phyloP scores from a whole-genome alignment of 1,140 invertebrate genomes.

The Drosophila oshimai region DNA sequence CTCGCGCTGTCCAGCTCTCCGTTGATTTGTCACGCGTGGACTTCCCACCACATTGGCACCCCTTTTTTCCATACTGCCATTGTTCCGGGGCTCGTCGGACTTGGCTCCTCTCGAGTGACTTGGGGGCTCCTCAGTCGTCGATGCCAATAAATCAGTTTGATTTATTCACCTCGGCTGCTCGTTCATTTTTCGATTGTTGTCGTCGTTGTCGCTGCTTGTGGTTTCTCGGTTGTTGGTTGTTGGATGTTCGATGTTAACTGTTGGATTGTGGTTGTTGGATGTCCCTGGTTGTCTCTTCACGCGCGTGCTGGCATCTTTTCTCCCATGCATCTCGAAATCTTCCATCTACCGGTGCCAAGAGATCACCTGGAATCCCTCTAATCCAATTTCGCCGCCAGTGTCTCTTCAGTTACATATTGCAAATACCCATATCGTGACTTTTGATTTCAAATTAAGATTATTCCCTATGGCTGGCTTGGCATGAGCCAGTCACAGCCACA shows the following conservation, averaged over 20 bases:
- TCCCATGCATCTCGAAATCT: conserved; percentile 30
- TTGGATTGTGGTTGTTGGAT: conserved; percentile 27
- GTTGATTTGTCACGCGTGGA: conserved; percentile 56
- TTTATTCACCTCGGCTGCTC: conserved; percentile 65
- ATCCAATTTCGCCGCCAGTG: conserved; percentile 51
- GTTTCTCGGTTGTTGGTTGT: conserved; percentile 30
- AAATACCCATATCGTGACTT: conserved; percentile 73
- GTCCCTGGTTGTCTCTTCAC: conserved; percentile 55
- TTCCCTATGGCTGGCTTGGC: neutral
- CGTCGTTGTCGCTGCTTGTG: conserved; percentile 41
- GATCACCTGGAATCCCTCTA: conserved; percentile 49
- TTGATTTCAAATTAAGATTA: conserved; percentile 78
- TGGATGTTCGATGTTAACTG: conserved; percentile 31
- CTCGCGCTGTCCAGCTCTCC: conserved; percentile 7
- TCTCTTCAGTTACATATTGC: conserved; percentile 36
- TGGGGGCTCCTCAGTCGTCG: conserved; percentile 51
- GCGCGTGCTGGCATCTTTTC: conserved; percentile 54
- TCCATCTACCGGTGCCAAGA: conserved; percentile 33
- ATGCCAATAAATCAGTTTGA: conserved; percentile 77
- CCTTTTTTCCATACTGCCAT: conserved; percentile 22
- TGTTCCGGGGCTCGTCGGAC: conserved; percentile 34
- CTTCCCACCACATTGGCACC: conserved; percentile 21
- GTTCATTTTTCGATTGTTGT: conserved; percentile 62
- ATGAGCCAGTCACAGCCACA: neutral
- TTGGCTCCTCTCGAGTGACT: conserved; percentile 22